These are phyloP conservation scores for Drosophila funebris DNA, from an alignment of 1,140 invertebrate genomes.

Conservation along the genomic window DNA sequence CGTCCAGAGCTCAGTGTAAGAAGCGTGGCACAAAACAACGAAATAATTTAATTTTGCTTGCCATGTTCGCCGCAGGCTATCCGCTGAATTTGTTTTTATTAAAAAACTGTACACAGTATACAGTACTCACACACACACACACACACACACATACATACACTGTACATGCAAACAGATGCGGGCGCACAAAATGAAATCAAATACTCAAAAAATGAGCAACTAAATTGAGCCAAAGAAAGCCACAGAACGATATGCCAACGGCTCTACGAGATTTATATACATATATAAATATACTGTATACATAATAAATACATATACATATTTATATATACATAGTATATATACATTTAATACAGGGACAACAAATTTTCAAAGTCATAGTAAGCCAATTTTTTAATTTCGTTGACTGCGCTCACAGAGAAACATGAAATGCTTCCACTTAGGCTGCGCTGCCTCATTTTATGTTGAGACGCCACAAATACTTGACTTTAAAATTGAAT, in stretches of 20 bases:
- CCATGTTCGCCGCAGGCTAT: slow-evolving; percentile 76
- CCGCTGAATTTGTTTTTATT: slow-evolving; percentile 79
- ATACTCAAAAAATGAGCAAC: slow-evolving; percentile 76
- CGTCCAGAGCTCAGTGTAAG: slow-evolving; percentile 52
- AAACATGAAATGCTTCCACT: not conserved
- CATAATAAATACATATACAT: slow-evolving; percentile 1
- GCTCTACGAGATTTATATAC: slow-evolving; percentile 12
- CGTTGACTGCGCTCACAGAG: not conserved
- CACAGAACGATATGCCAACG: slow-evolving; percentile 21
- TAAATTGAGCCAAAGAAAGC: slow-evolving; percentile 39
- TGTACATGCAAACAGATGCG: slow-evolving; percentile 21
- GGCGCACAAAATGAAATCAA: slow-evolving; percentile 70
- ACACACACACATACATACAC: not conserved
- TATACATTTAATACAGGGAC: not conserved
- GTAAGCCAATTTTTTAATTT: slow-evolving; percentile 34
- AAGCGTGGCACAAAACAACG: slow-evolving; percentile 34
- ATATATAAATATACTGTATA: not conserved
- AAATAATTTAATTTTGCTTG: slow-evolving; percentile 80
- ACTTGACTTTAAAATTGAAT: slow-evolving; percentile 5
- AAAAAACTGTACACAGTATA: slow-evolving; percentile 69
- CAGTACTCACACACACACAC: slow-evolving; percentile 28
- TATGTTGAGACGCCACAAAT: not conserved
- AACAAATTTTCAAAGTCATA: slow-evolving; percentile 27
- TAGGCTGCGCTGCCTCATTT: not conserved
- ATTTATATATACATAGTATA: slow-evolving; percentile 2